A percentile compares a stretch with the other conserved stretches of the same genome.
Conservation (phyloP, 2,888 invertebrate species). For the Pharmacophagus antenor region DNA sequence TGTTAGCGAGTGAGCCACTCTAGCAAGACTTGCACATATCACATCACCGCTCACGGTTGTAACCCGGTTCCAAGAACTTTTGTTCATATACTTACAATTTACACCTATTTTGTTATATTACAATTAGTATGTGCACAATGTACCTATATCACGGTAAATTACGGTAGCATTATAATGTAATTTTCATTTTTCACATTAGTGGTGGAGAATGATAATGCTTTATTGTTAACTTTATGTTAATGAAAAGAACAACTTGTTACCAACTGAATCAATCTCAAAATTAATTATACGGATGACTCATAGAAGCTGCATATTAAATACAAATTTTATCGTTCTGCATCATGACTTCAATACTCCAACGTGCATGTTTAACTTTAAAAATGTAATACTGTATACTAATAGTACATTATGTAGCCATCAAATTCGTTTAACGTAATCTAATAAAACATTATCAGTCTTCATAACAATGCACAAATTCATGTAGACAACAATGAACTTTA, state of each 20-base stretch:
- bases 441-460: constrained; percentile 19
- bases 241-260: too few species aligned
- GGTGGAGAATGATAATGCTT: constrained; percentile 14
- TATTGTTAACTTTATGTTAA: not conserved
- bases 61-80: constrained; percentile 49
- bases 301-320: too few species aligned
- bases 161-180: constrained; percentile 5
- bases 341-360: too few species aligned
- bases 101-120: constrained; percentile 52
- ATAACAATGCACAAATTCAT: constrained; percentile 8
- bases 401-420: too few species aligned
- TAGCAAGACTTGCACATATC: constrained; percentile 41
- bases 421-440: not conserved
- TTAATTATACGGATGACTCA: too few species aligned
- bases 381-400: too few species aligned
- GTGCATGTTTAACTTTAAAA: too few species aligned
- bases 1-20: not conserved
- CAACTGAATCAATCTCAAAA: too few species aligned
- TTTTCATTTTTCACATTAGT: constrained; percentile 8
- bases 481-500: constrained; percentile 18
- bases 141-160: constrained; percentile 1
- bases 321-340: too few species aligned
- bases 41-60: constrained; percentile 44
- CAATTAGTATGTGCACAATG: constrained; percentile 29
- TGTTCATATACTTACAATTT: constrained; percentile 66